Evolutionary conservation across 2,888 invertebrate species (phyloP), one percentile per base, ranked within the genome.

Genomic region (Ditula angustiorana): DNA sequence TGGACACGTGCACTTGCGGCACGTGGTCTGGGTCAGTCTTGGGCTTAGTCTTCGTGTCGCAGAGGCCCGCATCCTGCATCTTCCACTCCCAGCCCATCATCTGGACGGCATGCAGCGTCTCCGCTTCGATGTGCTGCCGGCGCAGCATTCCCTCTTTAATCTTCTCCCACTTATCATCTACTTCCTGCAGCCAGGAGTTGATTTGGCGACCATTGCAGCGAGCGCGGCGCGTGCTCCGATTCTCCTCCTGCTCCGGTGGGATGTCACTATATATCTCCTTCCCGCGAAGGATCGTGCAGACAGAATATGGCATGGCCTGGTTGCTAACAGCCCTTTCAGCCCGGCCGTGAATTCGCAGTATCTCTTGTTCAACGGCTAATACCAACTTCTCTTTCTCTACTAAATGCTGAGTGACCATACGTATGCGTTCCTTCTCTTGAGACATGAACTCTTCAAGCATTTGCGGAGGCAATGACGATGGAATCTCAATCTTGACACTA

Each of bases 111-210:
- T 96, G 96, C 61, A 98, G 88, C 7, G 97, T 96, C 83, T 98
- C 97, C 0, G 98, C 97, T 85, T 98, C 98, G 75, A 97, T 97
- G 76, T 97, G 97, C 83, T 98, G 98, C 19, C 98, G 93, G 55
- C 97, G 82, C 47, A 98, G 89, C 96, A 98, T 96, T 47, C 95
- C 94, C 85, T 97, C 97, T 94, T 98, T 98, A 55, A 98, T 97
- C 90, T 97, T 98, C 79, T 98, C 97, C 96, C 97, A 98, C 81
- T 98, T 98, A 78, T 98, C 97, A 80, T 97, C 97, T 0, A 98
- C 97, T 82, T 98, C 98, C 85, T 97, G 97, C 28, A 97, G 86
- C 97, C 97, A 98, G 69, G 97, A 97, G 19, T 97, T 87, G 78
- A 98, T 96, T 55, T 97, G 92, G 41, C 98, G 93, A 37, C 97